A percentile compares a stretch with the other conserved stretches of the same genome.
These are phyloP conservation scores for Furcula furcula DNA, from an alignment of 2,888 invertebrate genomes.

Conservation along the genomic window DNA sequence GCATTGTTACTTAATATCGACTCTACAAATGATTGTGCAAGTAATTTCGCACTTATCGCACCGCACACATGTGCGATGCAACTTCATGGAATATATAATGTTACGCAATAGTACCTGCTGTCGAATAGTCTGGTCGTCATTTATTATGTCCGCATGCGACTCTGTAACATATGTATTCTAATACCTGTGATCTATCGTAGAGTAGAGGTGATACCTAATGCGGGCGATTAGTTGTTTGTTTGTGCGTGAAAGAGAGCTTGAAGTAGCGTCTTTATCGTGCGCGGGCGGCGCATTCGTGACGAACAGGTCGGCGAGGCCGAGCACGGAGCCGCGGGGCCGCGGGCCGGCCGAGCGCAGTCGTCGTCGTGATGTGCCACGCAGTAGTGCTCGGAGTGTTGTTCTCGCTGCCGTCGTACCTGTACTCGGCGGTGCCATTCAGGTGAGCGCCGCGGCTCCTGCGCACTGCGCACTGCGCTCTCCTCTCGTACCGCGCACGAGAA, in stretches of 20 bases:
- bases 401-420: constrained; percentile 70
- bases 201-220: not conserved
- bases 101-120: no score
- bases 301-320: constrained; percentile 5
- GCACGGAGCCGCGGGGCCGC: constrained; percentile 6
- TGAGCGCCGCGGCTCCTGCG: constrained; percentile 39
- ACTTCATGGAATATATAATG: no score
- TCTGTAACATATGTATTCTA: no score
- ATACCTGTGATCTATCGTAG: not conserved
- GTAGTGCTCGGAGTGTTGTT: constrained; percentile 71
- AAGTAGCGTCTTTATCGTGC: constrained; percentile 16
- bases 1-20: not conserved
- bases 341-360: constrained; percentile 25
- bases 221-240: constrained; percentile 8
- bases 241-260: constrained; percentile 13
- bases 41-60: not conserved
- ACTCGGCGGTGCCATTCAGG: constrained; percentile 73
- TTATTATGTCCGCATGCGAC: no score
- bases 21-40: not conserved
- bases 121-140: no score
- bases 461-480: constrained; percentile 4
- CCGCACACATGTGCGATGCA: no score
- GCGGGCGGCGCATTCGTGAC: constrained; percentile 10
- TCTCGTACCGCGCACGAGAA: constrained; percentile 5
- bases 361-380: constrained; percentile 67